A percentile compares a stretch with the other conserved stretches of the same genome.
phyloP scores from a whole-genome alignment of 2,113 vertebrate species.

The Aegypius monachus region DNA sequence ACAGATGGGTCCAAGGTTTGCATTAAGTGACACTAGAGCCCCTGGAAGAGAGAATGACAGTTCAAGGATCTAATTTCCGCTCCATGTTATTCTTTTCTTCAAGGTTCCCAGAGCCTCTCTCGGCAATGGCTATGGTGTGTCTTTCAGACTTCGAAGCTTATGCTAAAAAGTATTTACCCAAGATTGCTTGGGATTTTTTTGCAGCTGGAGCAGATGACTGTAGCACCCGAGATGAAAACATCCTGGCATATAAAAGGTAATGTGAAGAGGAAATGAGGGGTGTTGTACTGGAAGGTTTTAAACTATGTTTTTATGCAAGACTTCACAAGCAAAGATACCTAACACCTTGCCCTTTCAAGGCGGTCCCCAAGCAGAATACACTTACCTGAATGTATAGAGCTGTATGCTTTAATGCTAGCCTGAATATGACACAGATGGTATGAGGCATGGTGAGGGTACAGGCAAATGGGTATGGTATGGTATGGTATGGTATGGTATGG shows the following conservation, averaged over 20 bases:
- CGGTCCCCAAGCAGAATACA: neutral
- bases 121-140: slow-evolving; percentile 85
- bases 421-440: neutral
- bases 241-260: slow-evolving; percentile 88
- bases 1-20: neutral
- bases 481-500: too few relatives aligned
- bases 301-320: neutral
- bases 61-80: neutral
- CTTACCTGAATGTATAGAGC: neutral
- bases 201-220: slow-evolving; percentile 88
- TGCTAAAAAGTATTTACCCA: slow-evolving; percentile 86
- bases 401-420: neutral
- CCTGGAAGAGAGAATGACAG: neutral
- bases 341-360: neutral
- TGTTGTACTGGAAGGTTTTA: neutral
- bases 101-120: slow-evolving; percentile 68
- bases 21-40: neutral
- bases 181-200: slow-evolving; percentile 88
- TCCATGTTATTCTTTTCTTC: neutral
- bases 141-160: slow-evolving; percentile 88
- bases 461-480: neutral
- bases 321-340: neutral
- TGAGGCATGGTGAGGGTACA: neutral
- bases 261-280: neutral
- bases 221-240: slow-evolving; percentile 85